Evolutionary conservation across 53 echinoderm and acorn worm species (phyloP).

Genomic region (Luidia sarsii): DNA sequence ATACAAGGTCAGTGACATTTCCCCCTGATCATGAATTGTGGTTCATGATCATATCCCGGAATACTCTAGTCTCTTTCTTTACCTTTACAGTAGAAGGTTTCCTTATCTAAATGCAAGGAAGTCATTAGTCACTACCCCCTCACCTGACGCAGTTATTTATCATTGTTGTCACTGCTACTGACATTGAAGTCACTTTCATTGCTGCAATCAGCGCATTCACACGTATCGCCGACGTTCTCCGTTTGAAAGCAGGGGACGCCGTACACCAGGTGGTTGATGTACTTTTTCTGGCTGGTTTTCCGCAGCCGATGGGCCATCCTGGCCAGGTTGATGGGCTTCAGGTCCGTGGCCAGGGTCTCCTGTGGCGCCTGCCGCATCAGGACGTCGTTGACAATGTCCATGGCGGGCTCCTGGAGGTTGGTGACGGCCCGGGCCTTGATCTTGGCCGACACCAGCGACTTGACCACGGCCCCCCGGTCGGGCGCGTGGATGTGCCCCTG

Average conservation of each 20-base stretch:
- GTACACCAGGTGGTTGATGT: conserved; percentile 3
- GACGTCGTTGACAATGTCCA: conserved; percentile 31
- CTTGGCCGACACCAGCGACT: conserved; percentile 14
- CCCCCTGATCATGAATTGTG: no score
- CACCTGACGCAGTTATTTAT: no score
- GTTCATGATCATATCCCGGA: no score
- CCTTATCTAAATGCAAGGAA: no score
- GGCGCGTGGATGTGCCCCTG: conserved; percentile 29
- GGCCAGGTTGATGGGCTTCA: conserved; percentile 31
- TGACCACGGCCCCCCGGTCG: conserved; percentile 15
- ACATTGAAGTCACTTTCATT: conserved; percentile 34
- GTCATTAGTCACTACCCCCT: no score
- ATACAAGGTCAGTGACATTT: no score
- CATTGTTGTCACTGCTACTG: neutral
- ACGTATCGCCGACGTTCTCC: neutral
- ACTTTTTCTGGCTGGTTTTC: conserved; percentile 1
- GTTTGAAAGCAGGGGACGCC: conserved; percentile 15
- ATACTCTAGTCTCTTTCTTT: no score
- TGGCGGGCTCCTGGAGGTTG: neutral
- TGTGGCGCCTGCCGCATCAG: conserved; percentile 13
- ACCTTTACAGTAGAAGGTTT: no score
- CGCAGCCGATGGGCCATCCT: conserved; percentile 35
- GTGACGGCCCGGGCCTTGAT: conserved; percentile 19
- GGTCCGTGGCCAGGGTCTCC: neutral
- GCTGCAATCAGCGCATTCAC: neutral